phyloP scores from a whole-genome alignment of 2,888 invertebrate species.

The Cremastinae sp. region DNA sequence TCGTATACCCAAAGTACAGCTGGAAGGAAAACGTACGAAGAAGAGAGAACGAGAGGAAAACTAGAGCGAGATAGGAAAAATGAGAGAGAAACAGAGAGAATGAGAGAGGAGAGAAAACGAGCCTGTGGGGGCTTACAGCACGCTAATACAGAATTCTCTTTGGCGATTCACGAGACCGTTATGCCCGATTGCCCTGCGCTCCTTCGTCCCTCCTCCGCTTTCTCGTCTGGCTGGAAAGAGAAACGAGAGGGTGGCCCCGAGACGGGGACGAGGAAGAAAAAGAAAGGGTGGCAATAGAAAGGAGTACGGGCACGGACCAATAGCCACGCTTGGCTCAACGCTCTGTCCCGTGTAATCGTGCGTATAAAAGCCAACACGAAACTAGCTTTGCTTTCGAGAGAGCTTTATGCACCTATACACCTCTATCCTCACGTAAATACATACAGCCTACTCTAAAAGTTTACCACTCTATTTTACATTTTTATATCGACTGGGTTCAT shows the following conservation, averaged over 20 bases:
- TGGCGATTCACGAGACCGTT: conserved; percentile 57
- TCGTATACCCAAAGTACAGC: neutral
- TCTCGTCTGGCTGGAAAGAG: conserved; percentile 26
- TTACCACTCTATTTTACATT: too few relatives aligned
- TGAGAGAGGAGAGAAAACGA: conserved; percentile 22
- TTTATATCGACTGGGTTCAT: too few relatives aligned
- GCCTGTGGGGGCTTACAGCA: conserved; percentile 23
- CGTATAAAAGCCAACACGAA: conserved; percentile 48
- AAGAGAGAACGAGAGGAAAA: neutral
- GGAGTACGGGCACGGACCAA: conserved; percentile 18
- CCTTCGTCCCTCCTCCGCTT: conserved; percentile 9
- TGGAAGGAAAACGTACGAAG: neutral
- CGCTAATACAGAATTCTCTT: conserved; percentile 62
- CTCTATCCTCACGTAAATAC: neutral
- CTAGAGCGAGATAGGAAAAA: neutral
- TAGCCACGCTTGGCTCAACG: conserved; percentile 32
- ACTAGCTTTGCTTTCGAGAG: conserved; percentile 33
- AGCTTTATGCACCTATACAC: neutral
- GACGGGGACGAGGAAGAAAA: conserved; percentile 7
- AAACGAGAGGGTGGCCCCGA: neutral
- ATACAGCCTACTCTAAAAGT: neutral
- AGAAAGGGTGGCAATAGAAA: conserved; percentile 14
- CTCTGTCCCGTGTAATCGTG: conserved; percentile 47
- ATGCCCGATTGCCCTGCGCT: conserved; percentile 53
- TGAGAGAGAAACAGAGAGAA: neutral